These are phyloP conservation scores for Caenorhabditis wallacei DNA, from an alignment of 2,888 invertebrate genomes.

Conservation along the genomic window DNA sequence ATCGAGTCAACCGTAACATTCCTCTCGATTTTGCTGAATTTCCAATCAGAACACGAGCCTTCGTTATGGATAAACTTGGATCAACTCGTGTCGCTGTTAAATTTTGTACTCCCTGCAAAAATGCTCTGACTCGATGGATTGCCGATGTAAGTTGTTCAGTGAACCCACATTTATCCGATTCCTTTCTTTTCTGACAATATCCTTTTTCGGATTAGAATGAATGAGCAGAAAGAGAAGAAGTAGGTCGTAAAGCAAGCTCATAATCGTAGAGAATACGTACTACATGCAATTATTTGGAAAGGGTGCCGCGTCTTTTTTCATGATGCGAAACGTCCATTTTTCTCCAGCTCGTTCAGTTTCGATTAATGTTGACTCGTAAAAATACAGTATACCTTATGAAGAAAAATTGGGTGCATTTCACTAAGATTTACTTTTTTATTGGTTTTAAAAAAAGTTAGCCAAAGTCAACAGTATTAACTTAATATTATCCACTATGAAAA, in stretches of 20 bases:
- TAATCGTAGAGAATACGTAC: conserved; percentile 23
- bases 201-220: conserved; percentile 10
- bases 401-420: not conserved
- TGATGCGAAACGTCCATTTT: not conserved
- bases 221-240: conserved; percentile 1
- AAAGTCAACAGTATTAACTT: no score
- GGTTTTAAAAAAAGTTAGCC: no score
- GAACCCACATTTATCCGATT: not conserved
- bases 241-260: conserved; percentile 37
- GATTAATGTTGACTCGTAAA: conserved; percentile 28
- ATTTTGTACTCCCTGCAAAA: conserved; percentile 55
- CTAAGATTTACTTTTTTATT: not conserved
- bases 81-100: conserved; percentile 47
- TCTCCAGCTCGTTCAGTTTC: not conserved
- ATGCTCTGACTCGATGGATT: conserved; percentile 29
- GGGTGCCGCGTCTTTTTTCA: conserved; percentile 13
- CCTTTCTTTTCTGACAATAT: not conserved
- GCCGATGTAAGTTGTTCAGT: conserved; percentile 30
- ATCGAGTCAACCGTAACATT: conserved; percentile 29
- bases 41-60: conserved; percentile 39
- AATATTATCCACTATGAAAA: no score
- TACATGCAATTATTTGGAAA: conserved; percentile 34
- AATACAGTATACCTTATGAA: conserved; percentile 14
- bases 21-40: conserved; percentile 45
- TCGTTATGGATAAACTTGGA: conserved; percentile 51